Evolutionary conservation across 2,797 vertebrate species (phyloP), one percentile per base, ranked within the genome.

Genomic region (Etheostoma nigrum): DNA sequence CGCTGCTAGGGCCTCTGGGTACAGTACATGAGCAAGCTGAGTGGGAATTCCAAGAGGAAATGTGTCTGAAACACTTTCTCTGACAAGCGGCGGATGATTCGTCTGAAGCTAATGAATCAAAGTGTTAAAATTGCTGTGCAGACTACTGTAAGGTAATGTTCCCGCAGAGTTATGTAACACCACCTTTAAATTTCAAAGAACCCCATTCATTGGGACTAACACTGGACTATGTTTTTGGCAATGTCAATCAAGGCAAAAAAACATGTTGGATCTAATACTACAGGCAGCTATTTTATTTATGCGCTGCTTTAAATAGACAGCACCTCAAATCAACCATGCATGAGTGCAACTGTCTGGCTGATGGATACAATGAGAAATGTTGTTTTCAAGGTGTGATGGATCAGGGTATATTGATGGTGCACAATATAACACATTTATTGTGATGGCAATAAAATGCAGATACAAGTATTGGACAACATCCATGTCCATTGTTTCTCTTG

Each of bases 21-120:
- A 66, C 76, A 62, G 67, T 78, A 84, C 90, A 88, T 67, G 87
- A 91, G 66, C 62, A 78, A 77, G 78, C 67, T 74, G 75, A 90
- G 84, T 64, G 88, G 86, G 86, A 86, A 90, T 76, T 91, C 85
- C 74, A 76, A 85, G 74, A 90, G 92, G 88, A 94, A 93, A 91
- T 85, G 90, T 94, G 93, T 94, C 91, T 71, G 69, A 86, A 84
- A 75, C 80, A 88, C 86, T 89, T 86, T 92, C 78, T 69, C 83
- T 89, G 87, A 91, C 88, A 84, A 87, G 91, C 74, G 70, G 79
- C 81, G 82, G 82, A 82, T 91, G 90, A 92, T 88, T 93, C 89
- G 89, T 88, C 78, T 71, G 25, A 79, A 78, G 66, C 63, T 82
- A 86, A 91, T 87, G 83, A 92, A 88, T 90, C 86, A 89, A 79